Percentiles rank a stretch among this genome's conserved stretches.
Evolutionary conservation across 1,140 invertebrate genomes (phyloP).

Genomic region (Wiebesia pumilae): DNA sequence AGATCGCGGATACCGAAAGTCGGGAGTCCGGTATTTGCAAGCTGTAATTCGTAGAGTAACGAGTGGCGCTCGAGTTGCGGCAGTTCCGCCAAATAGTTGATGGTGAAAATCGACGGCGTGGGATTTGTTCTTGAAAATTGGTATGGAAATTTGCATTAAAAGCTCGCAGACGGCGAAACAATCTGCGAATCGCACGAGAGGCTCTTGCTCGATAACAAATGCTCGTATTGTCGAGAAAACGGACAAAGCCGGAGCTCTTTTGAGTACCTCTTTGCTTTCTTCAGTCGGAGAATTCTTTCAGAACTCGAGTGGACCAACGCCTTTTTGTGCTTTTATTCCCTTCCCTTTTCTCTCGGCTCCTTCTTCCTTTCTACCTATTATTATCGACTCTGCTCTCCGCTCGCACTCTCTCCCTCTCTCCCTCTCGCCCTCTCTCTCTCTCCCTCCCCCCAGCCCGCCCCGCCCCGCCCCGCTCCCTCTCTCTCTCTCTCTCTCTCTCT

Average conservation of each 20-base stretch:
- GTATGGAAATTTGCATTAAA: not conserved
- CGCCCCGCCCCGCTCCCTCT: not conserved
- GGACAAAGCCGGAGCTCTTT: slow-evolving; percentile 48
- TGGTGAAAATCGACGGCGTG: too few relatives aligned
- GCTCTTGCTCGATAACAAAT: slow-evolving; percentile 31
- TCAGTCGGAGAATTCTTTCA: slow-evolving; percentile 50
- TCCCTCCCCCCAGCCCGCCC: not conserved
- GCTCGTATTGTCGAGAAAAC: slow-evolving; percentile 43
- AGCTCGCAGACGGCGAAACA: slow-evolving; percentile 15
- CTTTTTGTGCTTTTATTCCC: slow-evolving; percentile 36
- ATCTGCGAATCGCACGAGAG: slow-evolving; percentile 30
- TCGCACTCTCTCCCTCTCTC: slow-evolving; percentile 49
- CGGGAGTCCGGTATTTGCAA: too few relatives aligned
- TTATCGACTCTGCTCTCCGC: slow-evolving; percentile 53
- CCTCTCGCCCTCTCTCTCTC: slow-evolving; percentile 44
- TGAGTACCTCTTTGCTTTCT: slow-evolving; percentile 50
- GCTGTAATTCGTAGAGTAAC: too few relatives aligned
- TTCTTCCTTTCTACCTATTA: slow-evolving; percentile 54
- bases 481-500: not conserved
- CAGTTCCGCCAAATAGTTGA: too few relatives aligned
- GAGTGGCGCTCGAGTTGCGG: too few relatives aligned
- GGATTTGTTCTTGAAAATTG: not conserved
- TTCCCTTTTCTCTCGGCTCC: not conserved
- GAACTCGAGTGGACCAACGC: slow-evolving; percentile 49
- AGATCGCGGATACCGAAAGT: too few relatives aligned